Conservation (phyloP, 2,888 invertebrate species). For the Andrena hattorfiana region DNA sequence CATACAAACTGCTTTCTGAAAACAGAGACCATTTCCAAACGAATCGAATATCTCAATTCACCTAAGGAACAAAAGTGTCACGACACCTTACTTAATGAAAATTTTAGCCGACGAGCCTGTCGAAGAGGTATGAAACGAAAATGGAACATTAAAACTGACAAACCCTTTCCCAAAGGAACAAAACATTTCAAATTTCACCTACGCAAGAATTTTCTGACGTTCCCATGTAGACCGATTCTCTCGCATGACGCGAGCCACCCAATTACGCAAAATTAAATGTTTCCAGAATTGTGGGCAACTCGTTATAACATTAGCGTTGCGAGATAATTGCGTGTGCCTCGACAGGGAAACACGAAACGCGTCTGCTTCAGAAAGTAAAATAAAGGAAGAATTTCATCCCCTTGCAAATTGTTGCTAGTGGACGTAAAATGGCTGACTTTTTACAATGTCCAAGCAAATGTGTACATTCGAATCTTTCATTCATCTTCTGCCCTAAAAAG, state of each 20-base stretch:
- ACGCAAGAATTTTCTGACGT: not conserved
- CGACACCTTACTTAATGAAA: constrained; percentile 5
- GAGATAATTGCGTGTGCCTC: constrained; percentile 23
- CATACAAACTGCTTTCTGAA: not conserved
- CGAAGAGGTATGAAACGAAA: not conserved
- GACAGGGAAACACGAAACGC: constrained; percentile 29
- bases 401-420: not conserved
- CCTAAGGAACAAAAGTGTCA: too few relatives aligned
- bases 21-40: too few relatives aligned
- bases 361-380: constrained; percentile 5
- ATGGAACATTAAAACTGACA: not conserved
- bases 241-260: not conserved
- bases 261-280: constrained; percentile 39
- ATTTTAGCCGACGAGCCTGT: not conserved
- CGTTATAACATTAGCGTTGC: constrained; percentile 25
- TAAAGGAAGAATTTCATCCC: constrained; percentile 9
- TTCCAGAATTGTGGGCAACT: constrained; percentile 8
- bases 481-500: not conserved
- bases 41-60: too few relatives aligned
- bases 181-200: not conserved
- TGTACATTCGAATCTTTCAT: not conserved
- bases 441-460: not conserved
- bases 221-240: not conserved
- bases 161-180: not conserved
- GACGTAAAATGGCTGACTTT: not conserved